phyloP scores from a whole-genome alignment of 2,888 invertebrate genomes.

The Apotomis capreana region DNA sequence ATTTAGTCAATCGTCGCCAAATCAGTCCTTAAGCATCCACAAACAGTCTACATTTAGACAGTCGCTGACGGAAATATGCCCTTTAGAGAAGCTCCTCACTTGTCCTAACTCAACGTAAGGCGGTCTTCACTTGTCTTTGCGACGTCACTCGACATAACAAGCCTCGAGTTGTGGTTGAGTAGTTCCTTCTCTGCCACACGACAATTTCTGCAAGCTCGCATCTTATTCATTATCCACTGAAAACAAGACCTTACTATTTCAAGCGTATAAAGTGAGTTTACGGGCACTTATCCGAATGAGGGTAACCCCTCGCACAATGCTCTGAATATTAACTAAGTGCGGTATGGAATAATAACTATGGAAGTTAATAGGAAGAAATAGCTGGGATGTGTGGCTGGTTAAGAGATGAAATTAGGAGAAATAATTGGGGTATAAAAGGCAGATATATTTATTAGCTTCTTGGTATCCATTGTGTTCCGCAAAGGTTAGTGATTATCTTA shows the following conservation, averaged over 20 bases:
- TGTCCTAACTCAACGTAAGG: background rate
- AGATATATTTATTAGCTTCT: background rate
- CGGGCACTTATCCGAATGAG: slow-evolving; percentile 9
- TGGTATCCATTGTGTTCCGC: no score
- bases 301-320: slow-evolving; percentile 18
- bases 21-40: background rate
- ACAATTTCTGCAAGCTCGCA: slow-evolving; percentile 3
- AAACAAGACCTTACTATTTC: slow-evolving; percentile 12
- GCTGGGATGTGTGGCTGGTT: slow-evolving; percentile 12
- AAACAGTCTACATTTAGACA: background rate
- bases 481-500: no score
- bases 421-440: background rate
- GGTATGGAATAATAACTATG: slow-evolving; percentile 20
- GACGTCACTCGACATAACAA: slow-evolving; percentile 9
- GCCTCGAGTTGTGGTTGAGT: background rate
- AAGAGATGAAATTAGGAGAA: slow-evolving; percentile 4
- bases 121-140: slow-evolving; percentile 19
- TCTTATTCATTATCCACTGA: background rate
- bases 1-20: background rate
- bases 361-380: slow-evolving; percentile 22
- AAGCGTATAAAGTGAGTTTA: background rate
- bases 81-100: background rate
- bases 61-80: background rate
- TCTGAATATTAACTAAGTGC: slow-evolving; percentile 20
- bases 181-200: background rate